Evolutionary conservation across 2,113 vertebrate species (phyloP), one percentile per base, ranked within the genome.

Genomic region (Osmerus mordax): DNA sequence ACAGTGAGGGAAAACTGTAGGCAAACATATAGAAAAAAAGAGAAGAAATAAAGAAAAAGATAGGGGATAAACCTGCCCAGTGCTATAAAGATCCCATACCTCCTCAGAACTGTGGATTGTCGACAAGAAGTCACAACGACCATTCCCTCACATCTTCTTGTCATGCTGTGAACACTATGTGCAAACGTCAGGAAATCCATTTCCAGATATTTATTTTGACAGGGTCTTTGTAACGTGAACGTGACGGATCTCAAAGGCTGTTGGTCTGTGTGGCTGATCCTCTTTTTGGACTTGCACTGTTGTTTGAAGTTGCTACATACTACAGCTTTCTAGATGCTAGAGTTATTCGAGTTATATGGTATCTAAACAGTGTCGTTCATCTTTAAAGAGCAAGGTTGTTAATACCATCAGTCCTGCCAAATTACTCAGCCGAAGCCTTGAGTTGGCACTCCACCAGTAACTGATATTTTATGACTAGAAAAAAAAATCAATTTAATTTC

Each of bases 351-450:
- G 41, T 47, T 47, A 47, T 47, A 47, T 7, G 54, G 76, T 65
- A 67, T 59, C 72, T 36, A 25, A 32, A 14, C 28, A n/a, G 55
- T 65, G 32, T 60, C 58, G n/a, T 28, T 23, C 8, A 18, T 47
- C 64, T 12, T 76, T 29, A 58, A 69, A 72, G 61, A 21, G 21
- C 65, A 0, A 36, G 62, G 76, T 81, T 52, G 68, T 81, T 86
- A 77, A 75, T 74, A 67, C 61, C 3, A 2, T 4, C 70, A n/a
- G 69, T 56, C 23, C 78, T 73, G 83, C 81, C 82, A 87, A 73
- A 79, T 71, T 74, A 73, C 59, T 81, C 77, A 69, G 67, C 83
- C 80, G 74, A 71, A 81, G 80, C 65, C 65, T 70, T 69, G 69
- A 59, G 56, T 77, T 83, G 84, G 80, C 69, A 1, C 32, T 2